These are phyloP conservation scores for Trilocha varians DNA, from an alignment of 2,888 invertebrate genomes.

Conservation along the genomic window DNA sequence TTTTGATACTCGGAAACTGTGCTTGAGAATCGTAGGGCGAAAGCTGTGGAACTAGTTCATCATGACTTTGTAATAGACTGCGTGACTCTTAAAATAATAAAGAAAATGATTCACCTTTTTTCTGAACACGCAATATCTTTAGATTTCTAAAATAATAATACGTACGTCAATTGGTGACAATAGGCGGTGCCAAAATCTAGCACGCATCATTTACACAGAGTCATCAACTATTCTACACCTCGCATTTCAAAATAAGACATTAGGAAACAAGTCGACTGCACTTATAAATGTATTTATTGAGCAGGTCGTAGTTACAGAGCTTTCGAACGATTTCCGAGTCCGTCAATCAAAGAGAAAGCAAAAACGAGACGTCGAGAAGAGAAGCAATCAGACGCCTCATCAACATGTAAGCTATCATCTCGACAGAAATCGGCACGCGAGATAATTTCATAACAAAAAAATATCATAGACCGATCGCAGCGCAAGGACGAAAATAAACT, in stretches of 20 bases:
- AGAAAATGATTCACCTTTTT: background rate
- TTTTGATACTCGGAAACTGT: too few relatives aligned
- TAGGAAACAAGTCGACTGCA: too few relatives aligned
- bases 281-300: too few relatives aligned
- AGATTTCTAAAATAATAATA: background rate
- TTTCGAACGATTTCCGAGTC: conserved; percentile 40
- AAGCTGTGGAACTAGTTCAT: too few relatives aligned
- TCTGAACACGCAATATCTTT: background rate
- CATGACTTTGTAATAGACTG: too few relatives aligned
- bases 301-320: too few relatives aligned
- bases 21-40: too few relatives aligned
- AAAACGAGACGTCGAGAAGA: conserved; percentile 61
- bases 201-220: background rate
- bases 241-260: too few relatives aligned
- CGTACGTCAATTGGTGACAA: background rate
- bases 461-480: conserved; percentile 39
- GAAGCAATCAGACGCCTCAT: conserved; percentile 69
- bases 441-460: conserved; percentile 71
- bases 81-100: too few relatives aligned
- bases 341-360: conserved; percentile 71
- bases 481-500: conserved; percentile 39
- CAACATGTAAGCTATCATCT: conserved; percentile 71
- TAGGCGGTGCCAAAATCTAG: background rate
- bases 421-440: conserved; percentile 71
- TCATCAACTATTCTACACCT: background rate